Evolutionary conservation across 2,888 invertebrate species (phyloP), one percentile per base, ranked within the genome.

Genomic region (Xestia sexstrigata): DNA sequence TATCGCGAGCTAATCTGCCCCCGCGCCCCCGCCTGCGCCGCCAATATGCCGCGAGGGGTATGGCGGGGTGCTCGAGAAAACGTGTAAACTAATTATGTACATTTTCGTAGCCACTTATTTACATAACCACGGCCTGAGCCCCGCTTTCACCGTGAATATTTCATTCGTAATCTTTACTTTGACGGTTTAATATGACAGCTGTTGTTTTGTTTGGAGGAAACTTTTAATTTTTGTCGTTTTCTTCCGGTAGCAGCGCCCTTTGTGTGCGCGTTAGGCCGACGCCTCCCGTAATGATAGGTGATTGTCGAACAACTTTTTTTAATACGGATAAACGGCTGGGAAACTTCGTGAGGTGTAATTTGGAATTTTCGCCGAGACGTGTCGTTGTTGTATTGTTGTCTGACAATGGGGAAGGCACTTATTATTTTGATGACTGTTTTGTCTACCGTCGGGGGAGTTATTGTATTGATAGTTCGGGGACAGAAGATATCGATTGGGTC

Each of bases 41-140:
- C 92, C 95, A 95, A 95, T 95, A 95, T 95, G 95, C 93, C 93
- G 91, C 91, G 92, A 52, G 85, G 90, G 93, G 91, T n/a, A n/a
- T 87, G 93, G 93, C 86, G 90, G 93, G 93, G 92, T 91, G 92
- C 91, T 89, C 89, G 93, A 95, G 96, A 95, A 96, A 96, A 96
- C 95, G 96, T 96, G 96, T 96, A 96, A 96, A 96, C 96, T 96
- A 96, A 96, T 96, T 96, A 96, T 96, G 95, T 96, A 96, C 95
- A 95, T 96, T 96, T 96, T 96, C 96, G 96, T 96, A 95, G 95
- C 95, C 95, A 96, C 95, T 96, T 96, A 96, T 96, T 96, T 96
- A 96, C 96, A 96, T 96, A 96, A 96, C 95, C 95, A 94, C 95
- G 93, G 94, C 91, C 94, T 94, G 94, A 95, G 91, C 95, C 93